Evolutionary conservation across 2,888 invertebrate species (phyloP).

Genomic region (Tiliacea citrago): DNA sequence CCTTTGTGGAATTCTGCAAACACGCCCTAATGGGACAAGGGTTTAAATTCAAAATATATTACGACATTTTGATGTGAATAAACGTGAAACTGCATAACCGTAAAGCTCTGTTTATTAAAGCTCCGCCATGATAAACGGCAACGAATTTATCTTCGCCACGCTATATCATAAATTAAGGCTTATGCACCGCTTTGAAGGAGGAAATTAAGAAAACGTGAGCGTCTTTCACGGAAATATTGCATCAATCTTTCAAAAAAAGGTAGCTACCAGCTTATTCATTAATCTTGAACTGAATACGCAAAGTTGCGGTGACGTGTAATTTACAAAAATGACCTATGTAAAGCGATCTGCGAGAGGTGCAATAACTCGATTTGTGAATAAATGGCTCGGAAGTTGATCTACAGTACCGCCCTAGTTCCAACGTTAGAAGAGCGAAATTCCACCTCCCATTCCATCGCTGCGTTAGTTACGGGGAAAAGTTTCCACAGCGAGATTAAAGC

Average conservation of each 20-base stretch:
- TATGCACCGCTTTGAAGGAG: constrained; percentile 78
- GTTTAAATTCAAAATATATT: constrained; percentile 85
- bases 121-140: constrained; percentile 77
- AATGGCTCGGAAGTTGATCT: constrained; percentile 89
- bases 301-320: constrained; percentile 79
- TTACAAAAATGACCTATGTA: constrained; percentile 87
- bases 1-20: constrained; percentile 85
- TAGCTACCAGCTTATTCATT: constrained; percentile 68
- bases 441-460: constrained; percentile 81
- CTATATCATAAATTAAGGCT: constrained; percentile 80
- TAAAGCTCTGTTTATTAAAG: constrained; percentile 77
- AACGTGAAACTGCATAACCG: constrained; percentile 74
- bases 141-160: constrained; percentile 81
- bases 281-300: constrained; percentile 71
- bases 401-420: constrained; percentile 75
- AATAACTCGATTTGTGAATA: constrained; percentile 89
- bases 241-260: constrained; percentile 70
- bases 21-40: constrained; percentile 82
- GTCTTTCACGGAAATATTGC: constrained; percentile 73
- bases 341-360: constrained; percentile 87
- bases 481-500: constrained; percentile 78
- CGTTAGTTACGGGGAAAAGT: constrained; percentile 76
- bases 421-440: constrained; percentile 79
- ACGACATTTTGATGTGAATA: constrained; percentile 74
- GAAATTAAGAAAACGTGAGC: constrained; percentile 81